Conservation (phyloP, 1,140 invertebrate species). For the Lamellibrachia luymesi region DNA sequence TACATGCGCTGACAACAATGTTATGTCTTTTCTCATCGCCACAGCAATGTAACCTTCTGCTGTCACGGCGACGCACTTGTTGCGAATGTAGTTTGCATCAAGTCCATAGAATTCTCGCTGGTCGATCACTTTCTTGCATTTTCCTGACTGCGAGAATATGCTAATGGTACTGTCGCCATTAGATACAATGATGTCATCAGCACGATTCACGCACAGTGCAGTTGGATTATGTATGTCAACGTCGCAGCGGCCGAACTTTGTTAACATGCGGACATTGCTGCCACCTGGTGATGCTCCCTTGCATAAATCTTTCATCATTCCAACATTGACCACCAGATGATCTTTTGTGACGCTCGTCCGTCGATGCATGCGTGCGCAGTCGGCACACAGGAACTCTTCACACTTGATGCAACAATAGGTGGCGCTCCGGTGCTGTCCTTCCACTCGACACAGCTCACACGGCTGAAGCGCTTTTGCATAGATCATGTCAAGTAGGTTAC, state of each 20-base stretch:
- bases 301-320: constrained; percentile 20
- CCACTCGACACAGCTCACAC: constrained; percentile 13
- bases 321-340: constrained; percentile 20
- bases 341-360: constrained; percentile 22
- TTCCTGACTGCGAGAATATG: constrained; percentile 15
- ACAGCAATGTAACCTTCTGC: constrained; percentile 23
- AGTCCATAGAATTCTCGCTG: constrained; percentile 20
- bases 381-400: constrained; percentile 23
- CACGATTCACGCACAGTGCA: neutral
- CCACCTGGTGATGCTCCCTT: neutral
- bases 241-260: constrained; percentile 9
- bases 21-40: constrained; percentile 13
- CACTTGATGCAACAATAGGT: constrained; percentile 23
- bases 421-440: neutral
- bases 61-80: constrained; percentile 14
- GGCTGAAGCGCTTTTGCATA: constrained; percentile 15
- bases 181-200: constrained; percentile 18
- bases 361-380: constrained; percentile 18
- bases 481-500: constrained; percentile 39
- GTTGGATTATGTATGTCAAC: constrained; percentile 11
- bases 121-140: constrained; percentile 20
- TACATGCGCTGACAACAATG: neutral
- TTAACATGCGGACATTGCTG: neutral
- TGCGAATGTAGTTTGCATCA: neutral
- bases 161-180: constrained; percentile 11